phyloP scores from a whole-genome alignment of 2,888 invertebrate genomes.

The Hartigia nigra region DNA sequence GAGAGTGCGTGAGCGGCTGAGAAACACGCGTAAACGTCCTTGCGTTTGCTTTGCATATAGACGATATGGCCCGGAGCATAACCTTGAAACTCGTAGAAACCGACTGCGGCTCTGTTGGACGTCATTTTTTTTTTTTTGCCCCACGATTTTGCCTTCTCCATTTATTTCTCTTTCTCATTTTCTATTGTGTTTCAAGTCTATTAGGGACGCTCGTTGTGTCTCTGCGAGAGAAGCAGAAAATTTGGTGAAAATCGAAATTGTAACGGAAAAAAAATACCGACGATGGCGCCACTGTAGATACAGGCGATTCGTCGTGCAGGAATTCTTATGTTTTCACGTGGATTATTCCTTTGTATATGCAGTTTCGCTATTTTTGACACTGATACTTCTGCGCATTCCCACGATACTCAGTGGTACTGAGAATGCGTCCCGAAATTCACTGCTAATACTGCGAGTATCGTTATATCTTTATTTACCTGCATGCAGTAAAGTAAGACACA shows the following conservation, averaged over 20 bases:
- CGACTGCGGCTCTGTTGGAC: neutral
- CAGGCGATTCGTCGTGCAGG: neutral
- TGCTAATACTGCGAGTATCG: too few species aligned
- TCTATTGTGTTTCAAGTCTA: neutral
- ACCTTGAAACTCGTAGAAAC: slow-evolving; percentile 38
- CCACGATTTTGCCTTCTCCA: neutral
- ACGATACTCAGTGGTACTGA: neutral
- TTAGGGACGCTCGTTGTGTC: neutral
- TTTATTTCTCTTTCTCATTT: neutral
- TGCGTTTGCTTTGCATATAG: slow-evolving; percentile 55
- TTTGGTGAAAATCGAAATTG: neutral
- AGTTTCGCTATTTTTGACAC: neutral
- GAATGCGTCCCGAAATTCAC: too few species aligned
- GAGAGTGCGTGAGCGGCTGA: slow-evolving; percentile 18
- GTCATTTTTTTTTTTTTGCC: neutral
- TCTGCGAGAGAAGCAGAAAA: neutral
- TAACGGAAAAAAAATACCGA: neutral
- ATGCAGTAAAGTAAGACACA: too few species aligned
- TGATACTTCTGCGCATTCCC: neutral
- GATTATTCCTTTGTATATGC: neutral
- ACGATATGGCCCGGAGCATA: slow-evolving; percentile 48
- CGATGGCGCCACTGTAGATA: neutral
- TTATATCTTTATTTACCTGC: too few species aligned
- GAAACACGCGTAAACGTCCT: slow-evolving; percentile 51
- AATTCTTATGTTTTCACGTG: neutral